Evolutionary conservation across 2,797 vertebrate species (phyloP).

Genomic region (Phrynocephalus forsythii): DNA sequence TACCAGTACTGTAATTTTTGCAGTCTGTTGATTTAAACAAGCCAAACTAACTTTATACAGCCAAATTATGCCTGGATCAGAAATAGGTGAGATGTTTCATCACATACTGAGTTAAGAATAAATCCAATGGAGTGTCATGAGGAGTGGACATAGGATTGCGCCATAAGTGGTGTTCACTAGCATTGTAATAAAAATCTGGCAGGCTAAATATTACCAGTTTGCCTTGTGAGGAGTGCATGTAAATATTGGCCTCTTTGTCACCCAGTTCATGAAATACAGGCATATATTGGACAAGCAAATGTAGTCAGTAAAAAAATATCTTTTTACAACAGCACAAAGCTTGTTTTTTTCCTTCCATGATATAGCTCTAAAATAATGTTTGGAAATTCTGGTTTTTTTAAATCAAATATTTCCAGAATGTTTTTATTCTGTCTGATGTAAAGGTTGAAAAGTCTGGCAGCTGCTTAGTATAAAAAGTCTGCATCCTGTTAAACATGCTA

Average conservation of each 20-base stretch:
- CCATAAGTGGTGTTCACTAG: not conserved
- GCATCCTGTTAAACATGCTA: not conserved
- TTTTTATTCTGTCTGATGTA: not conserved
- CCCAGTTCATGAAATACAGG: too few relatives aligned
- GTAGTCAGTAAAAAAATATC: too few relatives aligned
- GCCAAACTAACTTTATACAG: not conserved
- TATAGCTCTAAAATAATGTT: not conserved
- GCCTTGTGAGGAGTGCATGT: not conserved
- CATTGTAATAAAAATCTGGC: not conserved
- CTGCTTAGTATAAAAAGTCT: too few relatives aligned
- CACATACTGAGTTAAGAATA: not conserved
- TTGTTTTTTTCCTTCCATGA: not conserved
- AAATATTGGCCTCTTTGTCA: not conserved
- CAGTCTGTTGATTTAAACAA: not conserved
- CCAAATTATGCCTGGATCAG: not conserved
- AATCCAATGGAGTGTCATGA: not conserved
- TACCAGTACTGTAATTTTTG: not conserved
- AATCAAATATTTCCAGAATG: not conserved
- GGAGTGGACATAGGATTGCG: not conserved
- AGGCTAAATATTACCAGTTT: not conserved
- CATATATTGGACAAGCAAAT: not conserved
- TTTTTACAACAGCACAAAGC: not conserved
- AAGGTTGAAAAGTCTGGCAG: not conserved
- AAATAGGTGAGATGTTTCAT: too few relatives aligned
- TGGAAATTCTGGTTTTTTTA: not conserved